phyloP scores from a whole-genome alignment of 2,888 invertebrate genomes.

The Catocala nupta region DNA sequence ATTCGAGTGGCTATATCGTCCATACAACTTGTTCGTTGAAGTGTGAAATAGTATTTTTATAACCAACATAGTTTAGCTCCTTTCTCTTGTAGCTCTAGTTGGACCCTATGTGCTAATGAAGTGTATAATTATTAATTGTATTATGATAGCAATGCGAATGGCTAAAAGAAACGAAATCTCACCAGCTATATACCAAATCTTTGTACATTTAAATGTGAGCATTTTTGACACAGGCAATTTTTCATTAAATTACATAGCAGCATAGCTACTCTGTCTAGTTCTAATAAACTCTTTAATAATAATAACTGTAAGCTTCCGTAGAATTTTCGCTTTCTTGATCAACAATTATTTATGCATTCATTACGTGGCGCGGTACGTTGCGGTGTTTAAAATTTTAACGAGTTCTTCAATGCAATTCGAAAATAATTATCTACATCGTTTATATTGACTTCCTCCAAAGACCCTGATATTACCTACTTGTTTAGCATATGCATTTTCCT shows the following conservation, averaged over 20 bases:
- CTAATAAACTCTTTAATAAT: conserved; percentile 28
- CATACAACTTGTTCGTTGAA: conserved; percentile 42
- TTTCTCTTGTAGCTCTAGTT: conserved; percentile 20
- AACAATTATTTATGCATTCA: conserved; percentile 55
- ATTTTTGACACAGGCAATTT: no score
- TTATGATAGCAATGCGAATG: background rate
- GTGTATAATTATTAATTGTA: background rate
- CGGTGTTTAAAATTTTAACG: conserved; percentile 38
- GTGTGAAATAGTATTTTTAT: conserved; percentile 31
- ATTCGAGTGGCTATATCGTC: conserved; percentile 41
- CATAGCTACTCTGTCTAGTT: background rate
- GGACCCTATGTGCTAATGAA: background rate
- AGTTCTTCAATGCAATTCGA: conserved; percentile 12
- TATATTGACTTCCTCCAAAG: no score
- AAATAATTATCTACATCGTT: conserved; percentile 3
- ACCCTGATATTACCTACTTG: no score
- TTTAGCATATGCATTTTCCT: conserved; percentile 1
- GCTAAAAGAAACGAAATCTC: background rate
- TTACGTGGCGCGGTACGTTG: conserved; percentile 39
- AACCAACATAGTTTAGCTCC: conserved; percentile 9
- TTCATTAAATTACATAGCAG: background rate
- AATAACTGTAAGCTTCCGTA: conserved; percentile 42
- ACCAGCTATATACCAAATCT: background rate
- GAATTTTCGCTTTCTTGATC: conserved; percentile 59
- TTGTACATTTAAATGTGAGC: background rate